Evolutionary conservation across 2,888 invertebrate species (phyloP).

Genomic region (Tetrapedia diversipes): DNA sequence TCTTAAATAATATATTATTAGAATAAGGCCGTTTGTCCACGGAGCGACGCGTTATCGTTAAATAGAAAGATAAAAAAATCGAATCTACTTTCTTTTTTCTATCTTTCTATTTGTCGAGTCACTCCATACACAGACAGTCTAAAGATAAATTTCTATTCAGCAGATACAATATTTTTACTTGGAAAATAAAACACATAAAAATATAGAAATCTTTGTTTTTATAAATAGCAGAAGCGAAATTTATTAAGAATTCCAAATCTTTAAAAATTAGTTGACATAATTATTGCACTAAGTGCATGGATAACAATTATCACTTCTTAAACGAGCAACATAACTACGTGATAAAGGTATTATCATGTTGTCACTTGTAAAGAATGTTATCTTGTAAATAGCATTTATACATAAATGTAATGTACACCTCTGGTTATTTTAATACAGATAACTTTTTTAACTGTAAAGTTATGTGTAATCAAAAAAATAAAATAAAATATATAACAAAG

Average conservation of each 20-base stretch:
- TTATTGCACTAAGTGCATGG: constrained; percentile 27
- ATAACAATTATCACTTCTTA: neutral
- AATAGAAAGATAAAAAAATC: too few relatives aligned
- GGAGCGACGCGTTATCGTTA: too few relatives aligned
- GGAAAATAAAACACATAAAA: neutral
- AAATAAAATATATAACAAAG: constrained; percentile 15
- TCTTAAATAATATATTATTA: neutral
- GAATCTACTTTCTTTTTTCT: too few relatives aligned
- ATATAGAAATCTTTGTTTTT: neutral
- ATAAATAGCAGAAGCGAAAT: neutral
- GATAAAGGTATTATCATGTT: neutral
- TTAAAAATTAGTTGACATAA: constrained; percentile 9
- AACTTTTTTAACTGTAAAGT: neutral
- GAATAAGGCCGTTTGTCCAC: too few relatives aligned
- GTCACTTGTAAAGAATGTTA: constrained; percentile 1
- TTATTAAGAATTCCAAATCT: constrained; percentile 16
- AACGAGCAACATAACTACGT: neutral
- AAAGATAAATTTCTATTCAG: neutral
- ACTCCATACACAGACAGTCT: too few relatives aligned
- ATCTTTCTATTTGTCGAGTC: too few relatives aligned
- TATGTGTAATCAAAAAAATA: neutral
- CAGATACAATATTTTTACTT: neutral
- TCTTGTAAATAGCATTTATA: neutral
- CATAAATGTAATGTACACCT: constrained; percentile 12
- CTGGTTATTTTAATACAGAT: neutral